phyloP scores from a whole-genome alignment of 2,888 invertebrate genomes.

The Panzeria rudis region DNA sequence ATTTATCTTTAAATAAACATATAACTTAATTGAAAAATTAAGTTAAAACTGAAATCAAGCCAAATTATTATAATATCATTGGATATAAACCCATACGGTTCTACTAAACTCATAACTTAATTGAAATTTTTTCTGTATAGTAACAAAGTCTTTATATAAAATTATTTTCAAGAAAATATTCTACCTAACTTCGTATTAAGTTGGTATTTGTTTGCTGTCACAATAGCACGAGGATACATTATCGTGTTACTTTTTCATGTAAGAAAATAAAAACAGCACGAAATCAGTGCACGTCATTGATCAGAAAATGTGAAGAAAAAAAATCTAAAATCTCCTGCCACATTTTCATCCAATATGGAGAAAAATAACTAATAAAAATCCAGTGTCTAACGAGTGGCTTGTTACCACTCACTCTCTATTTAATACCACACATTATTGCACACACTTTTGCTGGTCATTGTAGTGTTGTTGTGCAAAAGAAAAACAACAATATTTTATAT shows the following conservation, averaged over 20 bases:
- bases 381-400: conserved; percentile 12
- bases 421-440: background rate
- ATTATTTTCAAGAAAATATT: background rate
- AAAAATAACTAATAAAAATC: conserved; percentile 5
- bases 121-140: background rate
- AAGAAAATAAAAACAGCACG: conserved; percentile 14
- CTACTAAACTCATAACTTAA: too few species aligned
- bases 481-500: background rate
- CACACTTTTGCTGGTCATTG: background rate
- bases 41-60: too few species aligned
- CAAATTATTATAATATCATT: too few species aligned
- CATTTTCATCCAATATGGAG: background rate
- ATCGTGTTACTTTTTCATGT: conserved; percentile 25
- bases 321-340: background rate
- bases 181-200: background rate
- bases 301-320: conserved; percentile 50
- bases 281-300: conserved; percentile 73
- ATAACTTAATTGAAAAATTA: too few species aligned
- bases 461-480: background rate
- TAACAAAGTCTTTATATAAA: background rate
- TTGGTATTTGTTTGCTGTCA: background rate
- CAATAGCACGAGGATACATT: conserved; percentile 27
- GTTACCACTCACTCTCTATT: conserved; percentile 15
- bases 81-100: too few species aligned
- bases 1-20: too few species aligned